phyloP scores from a whole-genome alignment of 30 jellyfish, hydroid and myxozoan genomes.

The Turritopsis dohrnii region DNA sequence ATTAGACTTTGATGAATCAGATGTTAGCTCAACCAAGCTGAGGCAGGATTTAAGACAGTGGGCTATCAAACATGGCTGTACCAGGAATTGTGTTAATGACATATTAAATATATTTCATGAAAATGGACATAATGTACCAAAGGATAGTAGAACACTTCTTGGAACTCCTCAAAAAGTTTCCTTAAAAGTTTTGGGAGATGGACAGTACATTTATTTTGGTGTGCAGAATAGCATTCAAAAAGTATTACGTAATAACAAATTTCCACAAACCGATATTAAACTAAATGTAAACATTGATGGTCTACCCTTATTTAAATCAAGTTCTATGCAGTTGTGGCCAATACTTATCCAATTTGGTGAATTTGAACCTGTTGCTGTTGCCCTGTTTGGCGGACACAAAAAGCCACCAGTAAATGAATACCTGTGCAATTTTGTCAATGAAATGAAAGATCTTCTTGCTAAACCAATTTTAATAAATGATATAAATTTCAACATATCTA shows the following conservation, averaged over 20 bases:
- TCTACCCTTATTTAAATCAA: slow-evolving; percentile 6
- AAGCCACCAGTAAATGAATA: slow-evolving; percentile 13
- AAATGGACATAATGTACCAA: slow-evolving; percentile 16
- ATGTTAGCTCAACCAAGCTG: neutral
- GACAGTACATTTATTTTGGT: slow-evolving; percentile 24
- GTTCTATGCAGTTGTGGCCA: slow-evolving; percentile 29
- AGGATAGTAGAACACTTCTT: slow-evolving; percentile 14
- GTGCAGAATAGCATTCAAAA: neutral
- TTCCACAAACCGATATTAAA: neutral
- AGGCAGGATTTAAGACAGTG: neutral
- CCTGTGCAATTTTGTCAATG: slow-evolving; percentile 10
- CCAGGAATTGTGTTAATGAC: neutral
- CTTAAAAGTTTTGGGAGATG: neutral
- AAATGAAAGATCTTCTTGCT: slow-evolving; percentile 15
- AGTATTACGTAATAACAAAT: neutral
- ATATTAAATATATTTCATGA: neutral
- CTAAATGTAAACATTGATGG: slow-evolving; percentile 30
- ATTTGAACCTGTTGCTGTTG: slow-evolving; percentile 2
- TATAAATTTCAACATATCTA: slow-evolving; percentile 6
- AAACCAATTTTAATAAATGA: neutral
- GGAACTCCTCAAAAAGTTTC: neutral
- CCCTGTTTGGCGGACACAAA: slow-evolving; percentile 21
- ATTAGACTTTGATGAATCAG: neutral
- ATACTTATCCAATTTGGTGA: slow-evolving; percentile 5
- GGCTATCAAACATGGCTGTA: neutral